Evolutionary conservation across 92 coral and sea anemone species (phyloP).

Genomic region (Epizoanthus rinbou): DNA sequence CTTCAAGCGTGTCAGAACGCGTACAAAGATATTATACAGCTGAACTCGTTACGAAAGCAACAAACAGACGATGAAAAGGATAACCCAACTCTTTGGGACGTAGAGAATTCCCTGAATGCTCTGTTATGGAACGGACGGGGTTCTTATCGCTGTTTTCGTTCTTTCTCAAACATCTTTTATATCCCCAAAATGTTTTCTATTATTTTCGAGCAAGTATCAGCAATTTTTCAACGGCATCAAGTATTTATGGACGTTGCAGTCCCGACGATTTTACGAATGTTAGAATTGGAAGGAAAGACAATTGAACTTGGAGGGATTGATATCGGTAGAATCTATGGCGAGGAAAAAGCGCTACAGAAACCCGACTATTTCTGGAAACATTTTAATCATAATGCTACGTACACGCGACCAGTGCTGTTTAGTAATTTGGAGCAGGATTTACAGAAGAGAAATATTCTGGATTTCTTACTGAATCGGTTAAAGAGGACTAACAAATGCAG

Average conservation of each 20-base stretch:
- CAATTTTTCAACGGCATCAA: conserved; percentile 69
- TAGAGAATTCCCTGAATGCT: conserved; percentile 83
- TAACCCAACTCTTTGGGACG: conserved; percentile 68
- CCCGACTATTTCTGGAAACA: conserved; percentile 57
- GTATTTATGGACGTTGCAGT: conserved; percentile 80
- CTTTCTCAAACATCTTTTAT: conserved; percentile 62
- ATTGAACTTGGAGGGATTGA: conserved; percentile 58
- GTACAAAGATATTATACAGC: conserved; percentile 60
- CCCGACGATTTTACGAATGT: conserved; percentile 76
- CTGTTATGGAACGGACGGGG: conserved; percentile 95
- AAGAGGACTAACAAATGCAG: conserved; percentile 27
- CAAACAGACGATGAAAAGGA: conserved; percentile 41
- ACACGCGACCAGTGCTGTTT: conserved; percentile 59
- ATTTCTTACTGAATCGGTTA: conserved; percentile 10
- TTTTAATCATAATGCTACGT: conserved; percentile 51
- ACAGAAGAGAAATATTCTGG: neutral
- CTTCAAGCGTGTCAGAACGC: conserved; percentile 73
- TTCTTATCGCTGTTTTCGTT: conserved; percentile 72
- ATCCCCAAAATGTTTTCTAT: conserved; percentile 68
- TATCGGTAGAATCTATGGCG: conserved; percentile 63
- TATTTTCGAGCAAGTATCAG: conserved; percentile 65
- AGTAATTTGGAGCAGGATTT: neutral
- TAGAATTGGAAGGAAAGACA: conserved; percentile 71
- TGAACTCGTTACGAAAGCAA: conserved; percentile 61
- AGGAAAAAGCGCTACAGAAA: conserved; percentile 66